These are phyloP conservation scores for Centropus bengalensis DNA, from an alignment of 2,113 vertebrate species.

Conservation along the genomic window DNA sequence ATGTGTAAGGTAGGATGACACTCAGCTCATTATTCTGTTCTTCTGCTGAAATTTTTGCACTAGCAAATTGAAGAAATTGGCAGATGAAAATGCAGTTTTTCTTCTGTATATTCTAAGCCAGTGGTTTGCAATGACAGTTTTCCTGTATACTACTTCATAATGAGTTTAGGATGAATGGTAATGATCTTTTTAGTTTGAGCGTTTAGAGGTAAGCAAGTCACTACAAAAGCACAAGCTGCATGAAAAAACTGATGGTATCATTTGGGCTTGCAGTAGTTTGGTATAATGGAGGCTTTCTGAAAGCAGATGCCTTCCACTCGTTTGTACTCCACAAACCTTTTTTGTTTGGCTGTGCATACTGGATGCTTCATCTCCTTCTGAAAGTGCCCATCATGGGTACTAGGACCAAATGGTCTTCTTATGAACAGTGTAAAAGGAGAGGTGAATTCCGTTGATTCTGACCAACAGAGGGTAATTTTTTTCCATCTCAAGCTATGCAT, in stretches of 20 bases:
- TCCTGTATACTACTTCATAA: not conserved
- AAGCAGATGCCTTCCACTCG: not conserved
- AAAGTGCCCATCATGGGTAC: not conserved
- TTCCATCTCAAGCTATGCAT: not conserved
- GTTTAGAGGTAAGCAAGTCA: not conserved
- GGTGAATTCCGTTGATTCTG: not conserved
- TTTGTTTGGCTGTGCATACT: not conserved
- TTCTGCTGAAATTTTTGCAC: not conserved
- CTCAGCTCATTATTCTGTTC: not conserved
- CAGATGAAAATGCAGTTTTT: not conserved
- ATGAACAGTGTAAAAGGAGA: accelerated
- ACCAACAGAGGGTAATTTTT: not conserved
- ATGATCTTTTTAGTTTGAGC: not conserved
- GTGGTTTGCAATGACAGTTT: not conserved
- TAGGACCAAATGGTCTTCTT: accelerated
- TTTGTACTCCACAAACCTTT: not conserved
- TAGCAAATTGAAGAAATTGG: not conserved
- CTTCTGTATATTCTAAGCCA: not conserved
- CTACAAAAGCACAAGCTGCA: not conserved
- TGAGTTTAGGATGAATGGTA: not conserved
- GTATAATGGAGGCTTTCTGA: not conserved
- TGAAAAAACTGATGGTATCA: not conserved
- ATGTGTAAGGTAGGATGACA: not conserved
- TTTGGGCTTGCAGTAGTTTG: not conserved
- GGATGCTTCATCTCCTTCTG: not conserved